Percentiles rank a stretch among this genome's conserved stretches.
phyloP scores from a whole-genome alignment of 2,888 invertebrate species.

The Acrobasis suavella region DNA sequence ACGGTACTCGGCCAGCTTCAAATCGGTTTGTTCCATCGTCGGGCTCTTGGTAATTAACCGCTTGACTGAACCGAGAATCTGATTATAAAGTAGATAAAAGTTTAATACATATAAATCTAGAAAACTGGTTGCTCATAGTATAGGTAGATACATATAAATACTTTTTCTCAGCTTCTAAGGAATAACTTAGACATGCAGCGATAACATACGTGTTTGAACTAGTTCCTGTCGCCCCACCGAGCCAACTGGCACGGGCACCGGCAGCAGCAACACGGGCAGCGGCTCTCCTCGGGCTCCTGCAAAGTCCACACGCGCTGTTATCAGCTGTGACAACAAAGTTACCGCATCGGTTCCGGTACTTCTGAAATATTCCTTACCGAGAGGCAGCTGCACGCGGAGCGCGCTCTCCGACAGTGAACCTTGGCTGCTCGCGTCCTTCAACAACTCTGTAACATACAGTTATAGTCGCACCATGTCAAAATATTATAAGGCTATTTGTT shows the following conservation, averaged over 20 bases:
- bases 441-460: neutral
- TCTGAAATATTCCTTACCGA: neutral
- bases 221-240: neutral
- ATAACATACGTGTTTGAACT: neutral
- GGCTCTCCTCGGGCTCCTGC: constrained; percentile 31
- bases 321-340: too few relatives aligned
- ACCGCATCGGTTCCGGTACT: too few relatives aligned
- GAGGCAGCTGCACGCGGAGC: constrained; percentile 9
- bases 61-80: neutral
- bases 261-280: constrained; percentile 51
- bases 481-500: neutral
- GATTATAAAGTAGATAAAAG: neutral
- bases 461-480: too few relatives aligned
- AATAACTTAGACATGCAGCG: neutral
- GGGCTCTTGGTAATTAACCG: neutral
- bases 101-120: too few relatives aligned
- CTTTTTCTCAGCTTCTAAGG: neutral
- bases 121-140: too few relatives aligned
- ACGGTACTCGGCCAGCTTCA: neutral
- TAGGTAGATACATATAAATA: too few relatives aligned
- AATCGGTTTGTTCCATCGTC: neutral
- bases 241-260: constrained; percentile 33
- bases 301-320: neutral
- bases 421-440: neutral
- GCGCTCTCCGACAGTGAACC: neutral